Conservation (phyloP, 2,113 vertebrate species). For the Thymallus thymallus region DNA sequence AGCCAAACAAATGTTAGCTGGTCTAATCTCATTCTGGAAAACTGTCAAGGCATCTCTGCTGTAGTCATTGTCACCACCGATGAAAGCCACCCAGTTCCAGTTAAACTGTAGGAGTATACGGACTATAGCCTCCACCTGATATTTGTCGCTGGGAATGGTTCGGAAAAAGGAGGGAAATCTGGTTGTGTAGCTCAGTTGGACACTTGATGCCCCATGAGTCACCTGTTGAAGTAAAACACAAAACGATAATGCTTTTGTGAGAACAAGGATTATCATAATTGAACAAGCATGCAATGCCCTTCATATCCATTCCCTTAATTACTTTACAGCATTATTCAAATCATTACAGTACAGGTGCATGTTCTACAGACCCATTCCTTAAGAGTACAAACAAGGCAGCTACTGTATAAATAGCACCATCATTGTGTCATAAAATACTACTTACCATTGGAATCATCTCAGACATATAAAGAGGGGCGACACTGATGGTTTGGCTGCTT, state of each 20-base stretch:
- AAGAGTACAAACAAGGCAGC: background rate
- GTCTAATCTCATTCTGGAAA: constrained; percentile 4
- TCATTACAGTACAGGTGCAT: no score
- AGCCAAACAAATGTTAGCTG: constrained; percentile 29
- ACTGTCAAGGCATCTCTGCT: constrained; percentile 23
- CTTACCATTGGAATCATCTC: constrained; percentile 69
- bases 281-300: no score
- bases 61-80: constrained; percentile 35
- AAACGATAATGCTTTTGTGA: no score
- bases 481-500: constrained; percentile 30
- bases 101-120: constrained; percentile 26
- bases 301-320: no score
- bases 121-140: constrained; percentile 39
- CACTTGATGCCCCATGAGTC: constrained; percentile 23
- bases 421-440: background rate
- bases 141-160: constrained; percentile 44
- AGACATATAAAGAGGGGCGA: constrained; percentile 52
- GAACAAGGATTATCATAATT: no score
- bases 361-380: no score
- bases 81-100: constrained; percentile 47
- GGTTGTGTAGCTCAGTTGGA: constrained; percentile 27
- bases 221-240: constrained; percentile 12
- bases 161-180: constrained; percentile 52
- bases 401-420: background rate
- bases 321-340: no score